A percentile compares a stretch with the other conserved stretches of the same genome.
Evolutionary conservation across 2,113 vertebrate genomes (phyloP).

Genomic region (Telmatochromis brichardi): DNA sequence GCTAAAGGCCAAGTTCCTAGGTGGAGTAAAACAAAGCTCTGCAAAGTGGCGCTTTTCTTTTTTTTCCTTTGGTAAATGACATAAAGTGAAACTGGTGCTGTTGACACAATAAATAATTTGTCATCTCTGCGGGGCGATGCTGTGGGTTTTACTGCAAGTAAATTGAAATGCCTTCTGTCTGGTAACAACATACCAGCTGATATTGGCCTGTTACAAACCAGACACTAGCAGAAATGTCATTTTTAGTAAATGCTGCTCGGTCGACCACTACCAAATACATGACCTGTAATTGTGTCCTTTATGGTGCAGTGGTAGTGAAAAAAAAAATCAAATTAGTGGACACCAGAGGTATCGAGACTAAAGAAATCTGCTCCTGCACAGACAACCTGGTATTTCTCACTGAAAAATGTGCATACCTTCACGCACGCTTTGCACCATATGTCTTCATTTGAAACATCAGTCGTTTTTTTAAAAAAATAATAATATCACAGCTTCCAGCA

Average conservation of each 20-base stretch:
- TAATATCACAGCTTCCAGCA: constrained; percentile 13
- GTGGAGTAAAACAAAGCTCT: not conserved
- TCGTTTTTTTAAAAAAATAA: not conserved
- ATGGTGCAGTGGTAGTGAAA: not conserved
- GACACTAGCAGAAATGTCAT: constrained; percentile 2
- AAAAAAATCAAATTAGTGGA: not conserved
- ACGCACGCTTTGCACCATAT: not conserved
- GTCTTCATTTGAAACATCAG: not conserved
- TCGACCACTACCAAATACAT: constrained; percentile 13
- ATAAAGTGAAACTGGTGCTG: not conserved
- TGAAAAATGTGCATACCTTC: constrained; percentile 5
- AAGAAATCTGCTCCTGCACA: not conserved
- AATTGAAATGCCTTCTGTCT: constrained; percentile 3
- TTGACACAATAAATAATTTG: constrained; percentile 46
- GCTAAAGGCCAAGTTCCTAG: not conserved
- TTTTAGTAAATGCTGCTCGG: not conserved
- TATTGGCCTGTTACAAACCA: not conserved
- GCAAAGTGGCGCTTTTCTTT: not conserved
- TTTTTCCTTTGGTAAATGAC: not conserved
- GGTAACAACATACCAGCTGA: not conserved
- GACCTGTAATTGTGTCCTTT: constrained; percentile 8
- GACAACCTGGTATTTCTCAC: not conserved
- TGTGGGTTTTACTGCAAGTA: not conserved
- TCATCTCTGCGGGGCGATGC: not conserved
- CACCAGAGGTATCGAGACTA: not conserved